These are phyloP conservation scores for Ophiothrix spiculata DNA, from an alignment of 35 echinoderm and acorn worm species.

Conservation along the genomic window DNA sequence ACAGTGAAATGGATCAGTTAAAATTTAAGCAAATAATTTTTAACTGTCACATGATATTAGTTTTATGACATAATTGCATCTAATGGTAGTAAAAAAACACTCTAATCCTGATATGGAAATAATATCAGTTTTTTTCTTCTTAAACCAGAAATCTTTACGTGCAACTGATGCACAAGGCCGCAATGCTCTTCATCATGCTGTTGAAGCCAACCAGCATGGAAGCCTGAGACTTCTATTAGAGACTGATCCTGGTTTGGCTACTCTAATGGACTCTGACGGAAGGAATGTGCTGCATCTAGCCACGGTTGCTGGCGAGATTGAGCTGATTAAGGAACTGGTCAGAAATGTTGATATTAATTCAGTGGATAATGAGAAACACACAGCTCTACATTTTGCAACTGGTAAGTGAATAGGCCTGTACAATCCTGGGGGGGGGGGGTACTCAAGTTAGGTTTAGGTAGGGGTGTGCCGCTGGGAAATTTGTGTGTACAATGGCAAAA, in stretches of 20 bases:
- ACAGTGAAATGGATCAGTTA: too few relatives aligned
- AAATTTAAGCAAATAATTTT: too few relatives aligned
- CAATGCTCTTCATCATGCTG: slow-evolving; percentile 49
- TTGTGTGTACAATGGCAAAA: too few relatives aligned
- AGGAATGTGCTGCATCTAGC: slow-evolving; percentile 47
- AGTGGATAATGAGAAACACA: slow-evolving; percentile 49
- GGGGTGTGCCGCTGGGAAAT: too few relatives aligned
- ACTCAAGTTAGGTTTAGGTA: too few relatives aligned
- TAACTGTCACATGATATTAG: too few relatives aligned
- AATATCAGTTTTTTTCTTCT: too few relatives aligned
- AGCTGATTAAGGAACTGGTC: slow-evolving; percentile 37
- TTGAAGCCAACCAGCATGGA: slow-evolving; percentile 24
- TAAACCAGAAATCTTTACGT: not conserved
- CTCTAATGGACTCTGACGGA: slow-evolving; percentile 40
- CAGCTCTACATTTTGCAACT: slow-evolving; percentile 64
- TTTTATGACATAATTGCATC: too few relatives aligned
- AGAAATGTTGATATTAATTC: slow-evolving; percentile 37
- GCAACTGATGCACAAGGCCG: slow-evolving; percentile 43
- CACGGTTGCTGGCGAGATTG: slow-evolving; percentile 50
- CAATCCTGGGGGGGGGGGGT: too few relatives aligned
- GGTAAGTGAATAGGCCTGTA: too few relatives aligned
- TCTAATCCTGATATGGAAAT: too few relatives aligned
- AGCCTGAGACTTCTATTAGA: slow-evolving; percentile 34
- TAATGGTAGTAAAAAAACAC: too few relatives aligned
- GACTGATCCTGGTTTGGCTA: slow-evolving; percentile 39